These are phyloP conservation scores for Xiphophorus maculatus DNA, from an alignment of 2,113 vertebrate genomes.

Conservation along the genomic window DNA sequence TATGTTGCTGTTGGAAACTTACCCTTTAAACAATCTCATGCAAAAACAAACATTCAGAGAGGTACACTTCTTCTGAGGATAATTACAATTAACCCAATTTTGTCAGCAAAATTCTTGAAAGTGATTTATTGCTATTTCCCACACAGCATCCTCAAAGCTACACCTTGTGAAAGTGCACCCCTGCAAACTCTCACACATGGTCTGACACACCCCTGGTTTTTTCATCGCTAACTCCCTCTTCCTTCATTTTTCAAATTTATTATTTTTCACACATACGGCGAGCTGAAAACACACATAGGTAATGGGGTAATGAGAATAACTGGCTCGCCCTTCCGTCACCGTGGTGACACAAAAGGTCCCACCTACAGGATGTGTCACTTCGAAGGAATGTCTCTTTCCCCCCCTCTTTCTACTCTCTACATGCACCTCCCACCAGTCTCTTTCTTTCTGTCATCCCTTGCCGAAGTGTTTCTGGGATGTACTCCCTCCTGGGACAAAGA, in stretches of 20 bases:
- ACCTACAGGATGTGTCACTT: constrained; percentile 75
- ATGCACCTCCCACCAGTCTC: constrained; percentile 4
- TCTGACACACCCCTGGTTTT: not conserved
- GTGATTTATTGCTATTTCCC: constrained; percentile 23
- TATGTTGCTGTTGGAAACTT: not conserved
- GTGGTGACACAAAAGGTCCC: constrained; percentile 48
- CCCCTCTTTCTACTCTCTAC: not conserved
- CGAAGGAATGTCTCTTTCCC: constrained; percentile 64
- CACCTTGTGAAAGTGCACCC: not conserved
- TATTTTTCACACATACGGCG: constrained; percentile 18
- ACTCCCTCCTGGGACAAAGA: constrained; percentile 21
- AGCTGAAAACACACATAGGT: constrained; percentile 43
- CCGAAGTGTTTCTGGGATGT: constrained; percentile 43
- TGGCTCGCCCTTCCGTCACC: constrained; percentile 72
- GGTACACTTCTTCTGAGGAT: not conserved
- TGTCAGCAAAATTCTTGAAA: constrained; percentile 5
- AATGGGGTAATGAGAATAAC: constrained; percentile 54
- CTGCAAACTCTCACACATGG: not conserved
- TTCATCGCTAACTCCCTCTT: constrained; percentile 25
- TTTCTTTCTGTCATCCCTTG: constrained; percentile 4
- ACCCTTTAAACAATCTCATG: not conserved
- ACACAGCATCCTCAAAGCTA: not conserved
- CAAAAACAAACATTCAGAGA: not conserved
- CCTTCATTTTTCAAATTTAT: constrained; percentile 36
- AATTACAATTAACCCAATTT: constrained; percentile 3